phyloP scores from a whole-genome alignment of 1,140 invertebrate genomes.

The Pseudomyrmex flavicornis region DNA sequence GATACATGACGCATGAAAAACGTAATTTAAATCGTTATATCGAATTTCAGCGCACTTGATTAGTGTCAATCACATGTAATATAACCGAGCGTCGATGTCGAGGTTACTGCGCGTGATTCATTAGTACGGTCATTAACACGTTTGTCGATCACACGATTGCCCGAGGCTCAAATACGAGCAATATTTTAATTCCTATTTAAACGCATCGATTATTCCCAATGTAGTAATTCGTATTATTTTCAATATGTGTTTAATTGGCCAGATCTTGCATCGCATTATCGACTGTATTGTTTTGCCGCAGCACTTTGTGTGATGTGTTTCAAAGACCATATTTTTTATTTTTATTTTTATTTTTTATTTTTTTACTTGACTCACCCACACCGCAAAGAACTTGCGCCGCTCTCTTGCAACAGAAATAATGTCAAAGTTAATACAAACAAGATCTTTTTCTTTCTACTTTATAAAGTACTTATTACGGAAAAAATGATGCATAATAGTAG shows the following conservation, averaged over 20 bases:
- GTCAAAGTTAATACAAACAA: neutral
- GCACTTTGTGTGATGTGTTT: neutral
- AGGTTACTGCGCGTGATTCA: slow-evolving; percentile 61
- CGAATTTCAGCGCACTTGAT: slow-evolving; percentile 62
- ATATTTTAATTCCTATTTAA: slow-evolving; percentile 61
- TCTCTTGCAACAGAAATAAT: slow-evolving; percentile 6
- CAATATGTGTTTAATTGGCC: slow-evolving; percentile 44
- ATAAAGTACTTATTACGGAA: neutral
- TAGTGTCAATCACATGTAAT: slow-evolving; percentile 66
- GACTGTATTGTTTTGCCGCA: neutral
- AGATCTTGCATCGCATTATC: slow-evolving; percentile 48
- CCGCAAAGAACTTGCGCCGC: neutral
- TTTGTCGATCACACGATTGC: slow-evolving; percentile 49
- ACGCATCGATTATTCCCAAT: slow-evolving; percentile 51
- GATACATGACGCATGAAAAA: slow-evolving; percentile 51
- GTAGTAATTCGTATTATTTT: slow-evolving; percentile 38
- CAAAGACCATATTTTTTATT: neutral
- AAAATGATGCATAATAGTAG: neutral
- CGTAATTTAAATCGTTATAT: slow-evolving; percentile 66
- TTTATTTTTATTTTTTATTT: no score
- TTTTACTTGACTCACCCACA: no score
- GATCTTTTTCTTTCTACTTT: neutral
- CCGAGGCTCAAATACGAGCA: slow-evolving; percentile 48
- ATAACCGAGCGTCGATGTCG: slow-evolving; percentile 57
- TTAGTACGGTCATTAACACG: slow-evolving; percentile 65